A percentile compares a stretch with the other conserved stretches of the same genome.
Evolutionary conservation across 1,140 invertebrate genomes (phyloP).

Genomic region (Anastatus disparis): DNA sequence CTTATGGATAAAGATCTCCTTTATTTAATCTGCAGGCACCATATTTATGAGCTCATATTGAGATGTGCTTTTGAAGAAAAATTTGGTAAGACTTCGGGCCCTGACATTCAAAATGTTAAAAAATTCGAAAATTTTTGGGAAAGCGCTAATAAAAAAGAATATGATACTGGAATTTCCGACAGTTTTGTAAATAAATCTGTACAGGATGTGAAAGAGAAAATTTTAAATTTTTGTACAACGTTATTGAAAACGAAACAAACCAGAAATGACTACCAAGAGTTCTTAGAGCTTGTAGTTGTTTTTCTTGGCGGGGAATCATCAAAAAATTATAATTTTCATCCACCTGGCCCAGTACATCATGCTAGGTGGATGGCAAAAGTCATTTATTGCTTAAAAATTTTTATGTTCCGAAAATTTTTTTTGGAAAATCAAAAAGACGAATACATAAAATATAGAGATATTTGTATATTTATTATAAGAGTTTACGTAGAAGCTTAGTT

Average conservation of each 20-base stretch:
- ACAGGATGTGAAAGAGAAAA: slow-evolving; percentile 19
- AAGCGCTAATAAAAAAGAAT: slow-evolving; percentile 45
- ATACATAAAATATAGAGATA: neutral
- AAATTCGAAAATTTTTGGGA: slow-evolving; percentile 45
- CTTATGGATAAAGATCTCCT: slow-evolving; percentile 35
- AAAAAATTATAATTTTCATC: slow-evolving; percentile 52
- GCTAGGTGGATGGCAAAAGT: slow-evolving; percentile 56
- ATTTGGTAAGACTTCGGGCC: slow-evolving; percentile 43
- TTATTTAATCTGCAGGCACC: slow-evolving; percentile 47
- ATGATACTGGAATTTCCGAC: slow-evolving; percentile 32
- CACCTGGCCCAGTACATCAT: slow-evolving; percentile 59
- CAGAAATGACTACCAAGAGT: slow-evolving; percentile 58
- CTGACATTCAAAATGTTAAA: slow-evolving; percentile 42
- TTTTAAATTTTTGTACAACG: slow-evolving; percentile 31
- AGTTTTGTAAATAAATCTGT: too few species aligned
- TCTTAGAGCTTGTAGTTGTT: slow-evolving; percentile 57
- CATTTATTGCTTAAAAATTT: too few species aligned
- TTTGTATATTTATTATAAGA: neutral
- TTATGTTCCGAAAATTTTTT: too few species aligned
- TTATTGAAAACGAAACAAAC: slow-evolving; percentile 29
- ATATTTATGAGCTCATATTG: slow-evolving; percentile 51
- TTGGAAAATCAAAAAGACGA: neutral
- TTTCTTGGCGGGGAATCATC: slow-evolving; percentile 58
- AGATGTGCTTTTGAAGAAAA: slow-evolving; percentile 44
- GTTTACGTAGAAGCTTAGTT: neutral